These are phyloP conservation scores for Calypte anna DNA, from an alignment of 2,113 vertebrate species.

Conservation along the genomic window DNA sequence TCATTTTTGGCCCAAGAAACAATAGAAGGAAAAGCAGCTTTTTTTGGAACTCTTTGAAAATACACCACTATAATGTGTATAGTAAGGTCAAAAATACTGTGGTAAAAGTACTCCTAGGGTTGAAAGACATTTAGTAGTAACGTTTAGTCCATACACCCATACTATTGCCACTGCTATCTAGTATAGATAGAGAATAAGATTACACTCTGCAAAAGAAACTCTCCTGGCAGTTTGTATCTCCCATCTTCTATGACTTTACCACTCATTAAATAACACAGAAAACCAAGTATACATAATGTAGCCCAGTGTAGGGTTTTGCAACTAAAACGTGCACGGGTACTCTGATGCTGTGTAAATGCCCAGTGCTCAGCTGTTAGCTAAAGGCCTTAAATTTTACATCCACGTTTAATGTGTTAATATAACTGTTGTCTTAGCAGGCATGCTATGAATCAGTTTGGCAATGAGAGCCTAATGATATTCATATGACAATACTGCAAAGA, in stretches of 20 bases:
- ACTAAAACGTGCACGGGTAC: neutral
- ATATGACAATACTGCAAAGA: neutral
- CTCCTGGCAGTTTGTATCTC: neutral
- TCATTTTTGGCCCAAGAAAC: neutral
- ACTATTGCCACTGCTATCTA: neutral
- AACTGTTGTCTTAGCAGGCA: neutral
- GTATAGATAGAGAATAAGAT: neutral
- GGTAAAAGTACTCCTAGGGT: neutral
- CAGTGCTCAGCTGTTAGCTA: neutral
- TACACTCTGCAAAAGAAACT: neutral
- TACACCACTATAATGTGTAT: neutral
- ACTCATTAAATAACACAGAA: neutral
- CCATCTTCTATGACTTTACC: neutral
- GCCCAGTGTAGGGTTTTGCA: neutral
- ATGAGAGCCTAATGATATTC: neutral
- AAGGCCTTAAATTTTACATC: neutral
- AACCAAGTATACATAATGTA: neutral
- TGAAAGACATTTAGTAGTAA: neutral
- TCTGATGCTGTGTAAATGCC: neutral
- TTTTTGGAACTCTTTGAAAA: neutral
- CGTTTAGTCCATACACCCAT: neutral
- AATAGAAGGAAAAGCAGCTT: rapidly evolving
- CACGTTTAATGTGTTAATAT: neutral
- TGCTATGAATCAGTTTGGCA: neutral
- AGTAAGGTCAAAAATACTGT: neutral